phyloP scores from a whole-genome alignment of 2,888 invertebrate genomes.

The Pristionchus entomophagus region DNA sequence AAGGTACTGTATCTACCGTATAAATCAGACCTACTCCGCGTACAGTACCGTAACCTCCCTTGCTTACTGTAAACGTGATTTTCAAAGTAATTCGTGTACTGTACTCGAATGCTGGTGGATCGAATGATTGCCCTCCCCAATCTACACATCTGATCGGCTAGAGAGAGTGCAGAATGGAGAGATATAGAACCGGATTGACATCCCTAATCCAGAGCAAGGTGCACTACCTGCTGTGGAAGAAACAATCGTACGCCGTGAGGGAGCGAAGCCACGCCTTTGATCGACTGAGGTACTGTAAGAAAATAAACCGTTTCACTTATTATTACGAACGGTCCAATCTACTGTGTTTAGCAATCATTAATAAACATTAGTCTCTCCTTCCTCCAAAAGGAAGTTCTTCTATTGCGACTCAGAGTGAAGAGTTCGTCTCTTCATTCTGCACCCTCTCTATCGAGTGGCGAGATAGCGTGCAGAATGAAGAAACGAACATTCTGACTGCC shows the following conservation, averaged over 20 bases:
- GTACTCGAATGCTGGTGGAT: no score
- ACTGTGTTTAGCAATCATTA: no score
- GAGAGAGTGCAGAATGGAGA: no score
- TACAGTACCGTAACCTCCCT: no score
- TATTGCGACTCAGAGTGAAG: neutral
- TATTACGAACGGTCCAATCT: no score
- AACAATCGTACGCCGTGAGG: slow-evolving; percentile 17
- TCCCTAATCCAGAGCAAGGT: slow-evolving; percentile 47
- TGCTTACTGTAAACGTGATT: neutral
- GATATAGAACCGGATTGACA: no score
- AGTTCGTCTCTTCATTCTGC: neutral
- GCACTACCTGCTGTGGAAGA: slow-evolving; percentile 37
- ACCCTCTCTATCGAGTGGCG: neutral
- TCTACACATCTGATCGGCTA: no score
- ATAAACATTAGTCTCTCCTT: neutral
- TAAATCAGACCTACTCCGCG: no score
- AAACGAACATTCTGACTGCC: neutral
- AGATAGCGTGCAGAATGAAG: neutral
- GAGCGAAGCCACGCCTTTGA: slow-evolving; percentile 19
- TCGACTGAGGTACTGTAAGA: slow-evolving; percentile 22
- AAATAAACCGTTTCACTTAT: no score
- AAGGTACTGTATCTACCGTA: no score
- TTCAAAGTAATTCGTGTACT: neutral
- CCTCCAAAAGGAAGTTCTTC: neutral
- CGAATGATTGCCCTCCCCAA: no score